Base-by-base conservation (phyloP, 2,797 vertebrate species). In the Sciurus vulgaris region DNA sequence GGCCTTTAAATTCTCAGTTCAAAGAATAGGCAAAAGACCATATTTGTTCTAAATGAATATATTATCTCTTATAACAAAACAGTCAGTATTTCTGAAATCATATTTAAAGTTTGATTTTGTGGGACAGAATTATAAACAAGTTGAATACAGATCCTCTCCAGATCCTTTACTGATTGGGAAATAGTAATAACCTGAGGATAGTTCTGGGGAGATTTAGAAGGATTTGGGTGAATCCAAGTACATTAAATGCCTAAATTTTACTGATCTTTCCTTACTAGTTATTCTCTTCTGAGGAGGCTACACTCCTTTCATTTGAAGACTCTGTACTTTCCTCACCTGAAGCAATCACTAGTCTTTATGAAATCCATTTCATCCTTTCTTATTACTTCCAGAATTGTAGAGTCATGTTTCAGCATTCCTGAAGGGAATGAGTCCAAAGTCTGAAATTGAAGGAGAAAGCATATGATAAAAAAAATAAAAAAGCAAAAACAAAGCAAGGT, bases 371-470 rank as follows among this genome's bases (percentile, higher is more conserved):
- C 54, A 70, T 22, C 15, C 38, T 20, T 82, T 93, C 83, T 38
- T 63, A 49, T 86, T 88, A 73, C 33, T 86, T 72, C 33, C 44
- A 73, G 22, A 89, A 91, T 1, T 78, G 0, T 38, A 56, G 72
- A 92, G 15, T 86, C 41, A 92, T 20, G 81, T 72, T 95, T 92
- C 59, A 72, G 20, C 35, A 61, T 67, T 73, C 7, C 47, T 89
- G 22, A 72, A 82, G 11, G 6, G 0, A 89, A 85, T 77, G 35
- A 77, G 15, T 15, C 12, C 7, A 77, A 65, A 73, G 3, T 72
- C 22, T 17, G 7, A 89, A 92, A 35, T n/a, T 67, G 14, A 3
- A 67, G 22, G 2, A 91, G 20, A 47, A 1, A 70, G 3, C 7
- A 49, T 6, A 41, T 85, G 12, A 10, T 56, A 6, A 56, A 56